Percentiles rank a stretch among this genome's conserved stretches.
These are phyloP conservation scores for Carpatolechia fugitivella DNA, from an alignment of 2,888 invertebrate genomes.

Conservation along the genomic window DNA sequence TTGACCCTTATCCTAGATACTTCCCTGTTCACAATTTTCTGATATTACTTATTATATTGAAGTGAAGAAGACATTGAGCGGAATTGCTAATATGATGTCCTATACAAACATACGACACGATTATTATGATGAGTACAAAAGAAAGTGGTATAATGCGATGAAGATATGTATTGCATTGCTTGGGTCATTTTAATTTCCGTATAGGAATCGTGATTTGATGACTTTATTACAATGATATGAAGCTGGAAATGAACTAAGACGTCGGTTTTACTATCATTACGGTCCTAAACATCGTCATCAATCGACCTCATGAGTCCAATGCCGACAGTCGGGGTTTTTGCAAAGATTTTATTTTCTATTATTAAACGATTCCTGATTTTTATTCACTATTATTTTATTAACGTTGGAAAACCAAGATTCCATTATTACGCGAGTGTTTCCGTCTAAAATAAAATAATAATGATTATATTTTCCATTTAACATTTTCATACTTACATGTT, in stretches of 20 bases:
- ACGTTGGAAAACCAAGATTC: no score
- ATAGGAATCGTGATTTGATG: not conserved
- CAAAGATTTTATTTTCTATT: no score
- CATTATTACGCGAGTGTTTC: no score
- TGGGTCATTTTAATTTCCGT: constrained; percentile 4
- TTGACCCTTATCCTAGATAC: not conserved
- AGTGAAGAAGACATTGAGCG: constrained; percentile 48
- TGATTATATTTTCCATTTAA: no score
- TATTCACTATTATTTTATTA: no score
- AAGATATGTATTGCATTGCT: constrained; percentile 1
- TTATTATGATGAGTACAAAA: constrained; percentile 10
- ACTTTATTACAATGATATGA: not conserved
- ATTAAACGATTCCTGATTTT: no score
- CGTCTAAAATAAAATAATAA: no score
- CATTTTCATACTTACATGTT: no score
- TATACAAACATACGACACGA: not conserved
- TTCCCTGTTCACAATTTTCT: constrained; percentile 15
- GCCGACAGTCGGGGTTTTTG: no score
- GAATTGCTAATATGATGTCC: constrained; percentile 29
- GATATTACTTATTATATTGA: constrained; percentile 41
- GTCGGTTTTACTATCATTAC: not conserved
- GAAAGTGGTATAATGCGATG: constrained; percentile 10
- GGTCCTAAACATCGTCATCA: no score
- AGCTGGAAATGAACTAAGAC: not conserved
- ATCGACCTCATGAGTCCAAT: no score